Conservation (phyloP, 2,888 invertebrate genomes). For the Ichneumon xanthorius region DNA sequence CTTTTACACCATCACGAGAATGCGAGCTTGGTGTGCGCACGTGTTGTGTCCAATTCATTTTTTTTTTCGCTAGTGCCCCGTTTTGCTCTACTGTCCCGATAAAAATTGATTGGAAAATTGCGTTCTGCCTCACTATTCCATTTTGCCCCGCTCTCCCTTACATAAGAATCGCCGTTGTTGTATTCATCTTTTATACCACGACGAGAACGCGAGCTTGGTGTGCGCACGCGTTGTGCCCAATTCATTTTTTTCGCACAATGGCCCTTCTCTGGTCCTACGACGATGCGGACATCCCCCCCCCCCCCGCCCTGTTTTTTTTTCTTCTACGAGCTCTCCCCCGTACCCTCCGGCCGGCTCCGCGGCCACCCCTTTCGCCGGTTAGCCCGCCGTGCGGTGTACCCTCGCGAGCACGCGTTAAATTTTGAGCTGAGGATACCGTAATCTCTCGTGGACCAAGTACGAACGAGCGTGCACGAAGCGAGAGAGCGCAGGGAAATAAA, state of each 20-base stretch:
- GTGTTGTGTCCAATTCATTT: conserved; percentile 74
- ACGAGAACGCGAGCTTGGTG: conserved; percentile 11
- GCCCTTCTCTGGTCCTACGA: conserved; percentile 66
- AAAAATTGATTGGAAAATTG: too few relatives aligned
- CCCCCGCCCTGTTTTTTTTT: conserved; percentile 29
- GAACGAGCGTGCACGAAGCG: background rate
- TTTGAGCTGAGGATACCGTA: conserved; percentile 31
- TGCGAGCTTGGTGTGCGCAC: conserved; percentile 57
- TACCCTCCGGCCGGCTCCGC: conserved; percentile 18
- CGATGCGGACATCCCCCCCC: conserved; percentile 41
- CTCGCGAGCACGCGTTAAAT: conserved; percentile 42
- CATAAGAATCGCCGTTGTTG: conserved; percentile 11
- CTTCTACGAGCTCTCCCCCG: conserved; percentile 6
- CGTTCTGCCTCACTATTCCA: too few relatives aligned
- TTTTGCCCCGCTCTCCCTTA: too few relatives aligned
- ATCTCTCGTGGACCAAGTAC: conserved; percentile 42
- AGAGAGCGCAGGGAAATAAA: conserved; percentile 16
- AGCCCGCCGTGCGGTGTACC: conserved; percentile 48
- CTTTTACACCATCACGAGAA: conserved; percentile 4
- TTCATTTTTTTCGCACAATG: conserved; percentile 78
- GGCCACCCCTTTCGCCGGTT: conserved; percentile 57
- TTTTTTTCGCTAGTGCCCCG: conserved; percentile 43
- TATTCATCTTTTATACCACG: conserved; percentile 42
- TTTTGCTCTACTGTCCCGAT: too few relatives aligned
- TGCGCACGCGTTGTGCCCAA: conserved; percentile 71